Conservation (phyloP, 2,113 vertebrate species). For the Orthochromis indermauri region DNA sequence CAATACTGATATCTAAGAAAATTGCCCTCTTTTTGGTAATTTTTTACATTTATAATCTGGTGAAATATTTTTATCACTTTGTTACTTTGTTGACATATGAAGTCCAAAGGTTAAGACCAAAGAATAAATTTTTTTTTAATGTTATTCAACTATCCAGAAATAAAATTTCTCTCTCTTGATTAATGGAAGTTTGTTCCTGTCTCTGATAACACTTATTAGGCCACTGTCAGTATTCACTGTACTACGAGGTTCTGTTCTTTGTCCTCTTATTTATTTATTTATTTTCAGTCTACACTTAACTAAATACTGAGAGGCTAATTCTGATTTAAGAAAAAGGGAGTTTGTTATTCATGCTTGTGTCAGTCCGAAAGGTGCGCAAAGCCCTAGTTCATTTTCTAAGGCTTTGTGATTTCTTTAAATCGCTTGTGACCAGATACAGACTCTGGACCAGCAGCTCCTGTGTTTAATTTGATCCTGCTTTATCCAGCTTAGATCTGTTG, state of each 20-base stretch:
- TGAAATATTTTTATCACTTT: not conserved
- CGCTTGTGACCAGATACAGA: not conserved
- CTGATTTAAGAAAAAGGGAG: not conserved
- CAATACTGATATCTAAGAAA: not conserved
- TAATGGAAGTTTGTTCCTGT: not conserved
- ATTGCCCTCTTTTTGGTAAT: not conserved
- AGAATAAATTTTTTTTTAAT: not conserved
- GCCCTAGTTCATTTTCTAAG: not conserved
- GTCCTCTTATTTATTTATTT: not conserved
- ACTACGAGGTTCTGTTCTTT: not conserved
- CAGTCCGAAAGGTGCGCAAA: not conserved
- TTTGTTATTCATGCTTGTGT: not conserved
- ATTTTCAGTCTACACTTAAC: not conserved
- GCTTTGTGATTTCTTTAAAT: not conserved
- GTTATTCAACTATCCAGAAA: not conserved
- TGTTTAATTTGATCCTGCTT: not conserved
- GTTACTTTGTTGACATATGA: not conserved
- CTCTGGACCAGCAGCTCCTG: not conserved
- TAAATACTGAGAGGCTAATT: not conserved
- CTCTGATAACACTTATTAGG: not conserved
- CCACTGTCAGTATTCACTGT: not conserved
- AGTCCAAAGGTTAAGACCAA: not conserved
- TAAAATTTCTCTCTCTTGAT: not conserved
- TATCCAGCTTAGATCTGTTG: not conserved
- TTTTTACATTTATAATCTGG: not conserved